Percentiles rank a stretch among this genome's conserved stretches.
phyloP scores from a whole-genome alignment of 2,797 vertebrate species.

The Urocyon cinereoargenteus region DNA sequence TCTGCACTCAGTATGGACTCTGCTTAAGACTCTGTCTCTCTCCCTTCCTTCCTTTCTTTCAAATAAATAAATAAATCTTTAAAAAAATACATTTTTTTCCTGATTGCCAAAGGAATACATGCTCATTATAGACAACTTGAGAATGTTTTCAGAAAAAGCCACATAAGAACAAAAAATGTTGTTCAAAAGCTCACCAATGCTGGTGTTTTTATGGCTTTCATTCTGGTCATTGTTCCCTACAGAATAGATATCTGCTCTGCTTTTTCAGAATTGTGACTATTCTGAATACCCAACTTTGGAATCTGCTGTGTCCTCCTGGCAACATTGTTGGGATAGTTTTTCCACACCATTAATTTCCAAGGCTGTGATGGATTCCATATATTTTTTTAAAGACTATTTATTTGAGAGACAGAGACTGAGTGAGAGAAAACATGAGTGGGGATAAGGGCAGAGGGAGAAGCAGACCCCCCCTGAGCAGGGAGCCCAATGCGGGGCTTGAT shows the following conservation, averaged over 20 bases:
- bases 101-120: background rate
- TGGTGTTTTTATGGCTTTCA: background rate
- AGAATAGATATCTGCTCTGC: background rate
- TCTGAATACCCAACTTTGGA: background rate
- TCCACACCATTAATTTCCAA: background rate
- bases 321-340: background rate
- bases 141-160: background rate
- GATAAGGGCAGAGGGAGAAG: no score
- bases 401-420: no score
- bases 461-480: no score
- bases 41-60: background rate
- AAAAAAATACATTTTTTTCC: background rate
- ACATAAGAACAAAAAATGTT: background rate
- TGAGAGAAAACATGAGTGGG: no score
- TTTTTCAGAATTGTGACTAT: background rate
- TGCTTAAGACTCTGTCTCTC: background rate
- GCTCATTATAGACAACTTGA: background rate
- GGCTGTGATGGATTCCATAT: background rate
- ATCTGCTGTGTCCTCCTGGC: background rate
- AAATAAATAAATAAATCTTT: background rate
- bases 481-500: no score
- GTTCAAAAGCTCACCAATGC: background rate
- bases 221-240: background rate
- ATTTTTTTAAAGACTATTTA: no score
- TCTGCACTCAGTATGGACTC: background rate